A percentile compares a stretch with the other conserved stretches of the same genome.
These are phyloP conservation scores for Camptogramma bilineatum DNA, from an alignment of 2,888 invertebrate species.

Conservation along the genomic window DNA sequence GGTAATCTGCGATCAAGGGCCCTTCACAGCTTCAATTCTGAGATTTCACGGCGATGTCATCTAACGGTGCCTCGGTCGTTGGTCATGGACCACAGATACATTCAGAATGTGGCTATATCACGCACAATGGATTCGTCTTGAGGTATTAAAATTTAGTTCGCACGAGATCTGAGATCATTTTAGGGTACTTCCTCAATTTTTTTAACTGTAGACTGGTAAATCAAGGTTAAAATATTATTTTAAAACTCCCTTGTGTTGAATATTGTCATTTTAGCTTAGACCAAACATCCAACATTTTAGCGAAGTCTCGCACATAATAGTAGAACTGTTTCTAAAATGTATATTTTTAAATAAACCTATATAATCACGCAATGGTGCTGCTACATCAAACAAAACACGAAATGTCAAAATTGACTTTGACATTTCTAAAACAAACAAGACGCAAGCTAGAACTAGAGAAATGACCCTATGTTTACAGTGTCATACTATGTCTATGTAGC, in stretches of 20 bases:
- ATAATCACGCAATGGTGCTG: too few species aligned
- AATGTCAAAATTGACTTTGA: neutral
- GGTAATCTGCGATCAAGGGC: constrained; percentile 20
- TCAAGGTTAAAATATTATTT: neutral
- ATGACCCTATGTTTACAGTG: constrained; percentile 2
- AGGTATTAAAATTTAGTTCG: constrained; percentile 65
- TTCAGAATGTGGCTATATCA: constrained; percentile 53
- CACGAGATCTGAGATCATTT: constrained; percentile 53
- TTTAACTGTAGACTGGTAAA: constrained; percentile 6
- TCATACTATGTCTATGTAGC: constrained; percentile 10
- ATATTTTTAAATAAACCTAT: too few species aligned
- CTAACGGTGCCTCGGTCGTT: constrained; percentile 41
- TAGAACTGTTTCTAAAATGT: too few species aligned
- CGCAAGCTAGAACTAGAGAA: neutral
- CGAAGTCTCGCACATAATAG: too few species aligned
- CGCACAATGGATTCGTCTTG: constrained; percentile 69
- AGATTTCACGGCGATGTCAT: constrained; percentile 35
- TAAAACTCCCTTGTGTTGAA: too few species aligned
- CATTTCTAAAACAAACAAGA: neutral
- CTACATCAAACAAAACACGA: neutral
- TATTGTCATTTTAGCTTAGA: too few species aligned
- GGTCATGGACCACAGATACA: constrained; percentile 46
- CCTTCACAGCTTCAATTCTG: constrained; percentile 30
- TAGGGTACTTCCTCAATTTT: constrained; percentile 32
- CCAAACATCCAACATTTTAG: too few species aligned